Percentiles rank a stretch among this genome's conserved stretches.
Evolutionary conservation across 1,140 invertebrate genomes (phyloP).

Genomic region (Dendrolimus punctatus): DNA sequence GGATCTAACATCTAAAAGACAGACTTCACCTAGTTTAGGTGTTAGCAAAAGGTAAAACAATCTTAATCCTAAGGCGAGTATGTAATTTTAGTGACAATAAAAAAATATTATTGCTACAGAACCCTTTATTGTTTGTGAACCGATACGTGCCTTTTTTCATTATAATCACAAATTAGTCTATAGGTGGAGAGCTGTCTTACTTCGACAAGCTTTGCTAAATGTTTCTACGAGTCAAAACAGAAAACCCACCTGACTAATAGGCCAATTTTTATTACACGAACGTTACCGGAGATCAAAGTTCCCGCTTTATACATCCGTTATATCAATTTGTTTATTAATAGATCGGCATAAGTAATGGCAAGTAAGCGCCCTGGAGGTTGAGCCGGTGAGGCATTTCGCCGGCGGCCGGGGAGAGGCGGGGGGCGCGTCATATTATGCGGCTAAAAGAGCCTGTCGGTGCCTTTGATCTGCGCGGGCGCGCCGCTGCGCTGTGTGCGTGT

Average conservation of each 20-base stretch:
- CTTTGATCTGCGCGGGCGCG: constrained; percentile 57
- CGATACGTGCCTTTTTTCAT: too few relatives aligned
- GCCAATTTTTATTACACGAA: constrained; percentile 14
- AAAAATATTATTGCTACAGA: too few relatives aligned
- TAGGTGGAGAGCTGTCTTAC: too few relatives aligned
- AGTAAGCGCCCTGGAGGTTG: constrained; percentile 55
- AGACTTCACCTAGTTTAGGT: too few relatives aligned
- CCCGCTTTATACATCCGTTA: constrained; percentile 39
- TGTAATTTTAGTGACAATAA: too few relatives aligned
- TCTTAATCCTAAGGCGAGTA: too few relatives aligned
- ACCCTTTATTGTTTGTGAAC: too few relatives aligned
- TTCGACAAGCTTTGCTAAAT: background rate
- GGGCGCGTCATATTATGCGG: constrained; percentile 68
- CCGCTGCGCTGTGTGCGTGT: constrained; percentile 40
- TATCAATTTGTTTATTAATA: constrained; percentile 70
- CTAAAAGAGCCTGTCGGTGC: constrained; percentile 70
- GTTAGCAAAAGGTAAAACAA: too few relatives aligned
- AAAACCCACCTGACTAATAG: constrained; percentile 5
- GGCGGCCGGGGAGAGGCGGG: constrained; percentile 43
- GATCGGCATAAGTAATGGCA: constrained; percentile 66
- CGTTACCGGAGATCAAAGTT: constrained; percentile 22
- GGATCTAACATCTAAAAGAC: too few relatives aligned
- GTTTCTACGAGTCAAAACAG: background rate
- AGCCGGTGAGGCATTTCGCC: constrained; percentile 35
- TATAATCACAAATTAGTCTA: background rate